Percentiles rank a stretch among this genome's conserved stretches.
Conservation (phyloP, 2,888 invertebrate genomes). For the Margaritifera margaritifera region DNA sequence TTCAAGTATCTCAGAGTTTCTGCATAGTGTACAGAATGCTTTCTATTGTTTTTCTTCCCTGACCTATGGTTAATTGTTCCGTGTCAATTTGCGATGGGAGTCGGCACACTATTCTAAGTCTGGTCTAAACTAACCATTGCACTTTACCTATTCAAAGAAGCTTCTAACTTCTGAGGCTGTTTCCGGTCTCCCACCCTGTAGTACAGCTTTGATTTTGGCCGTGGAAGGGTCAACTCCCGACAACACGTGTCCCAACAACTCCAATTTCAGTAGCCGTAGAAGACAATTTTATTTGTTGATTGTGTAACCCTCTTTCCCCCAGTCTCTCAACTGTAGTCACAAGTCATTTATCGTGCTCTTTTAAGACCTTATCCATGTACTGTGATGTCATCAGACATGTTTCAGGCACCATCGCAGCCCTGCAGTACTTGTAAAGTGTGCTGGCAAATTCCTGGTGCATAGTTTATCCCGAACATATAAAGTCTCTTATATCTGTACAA, state of each 20-base stretch:
- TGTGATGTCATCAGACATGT: conserved; percentile 40
- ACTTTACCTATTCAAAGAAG: conserved; percentile 25
- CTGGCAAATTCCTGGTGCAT: conserved; percentile 43
- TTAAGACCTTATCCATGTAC: conserved; percentile 25
- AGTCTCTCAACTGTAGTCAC: conserved; percentile 11
- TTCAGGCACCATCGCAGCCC: conserved; percentile 21
- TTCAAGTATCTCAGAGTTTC: no score
- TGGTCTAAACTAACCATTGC: conserved; percentile 21
- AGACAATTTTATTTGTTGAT: conserved; percentile 30
- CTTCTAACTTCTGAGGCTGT: conserved; percentile 32
- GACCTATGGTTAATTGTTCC: no score
- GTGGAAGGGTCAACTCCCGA: conserved; percentile 21
- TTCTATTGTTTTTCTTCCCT: no score
- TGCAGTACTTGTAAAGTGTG: conserved; percentile 28
- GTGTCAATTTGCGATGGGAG: conserved; percentile 20
- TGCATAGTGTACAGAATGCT: no score
- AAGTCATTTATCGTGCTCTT: conserved; percentile 29
- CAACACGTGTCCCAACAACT: conserved; percentile 28
- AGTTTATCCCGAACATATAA: conserved; percentile 39
- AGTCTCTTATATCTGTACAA: conserved; percentile 40
- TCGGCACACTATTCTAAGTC: conserved; percentile 21
- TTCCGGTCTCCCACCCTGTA: conserved; percentile 25
- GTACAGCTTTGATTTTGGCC: conserved; percentile 24
- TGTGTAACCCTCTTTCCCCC: conserved; percentile 21
- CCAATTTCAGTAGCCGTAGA: conserved; percentile 23